Base-by-base conservation (phyloP, 2,888 invertebrate species). In the Zhengitettix transpicula region DNA sequence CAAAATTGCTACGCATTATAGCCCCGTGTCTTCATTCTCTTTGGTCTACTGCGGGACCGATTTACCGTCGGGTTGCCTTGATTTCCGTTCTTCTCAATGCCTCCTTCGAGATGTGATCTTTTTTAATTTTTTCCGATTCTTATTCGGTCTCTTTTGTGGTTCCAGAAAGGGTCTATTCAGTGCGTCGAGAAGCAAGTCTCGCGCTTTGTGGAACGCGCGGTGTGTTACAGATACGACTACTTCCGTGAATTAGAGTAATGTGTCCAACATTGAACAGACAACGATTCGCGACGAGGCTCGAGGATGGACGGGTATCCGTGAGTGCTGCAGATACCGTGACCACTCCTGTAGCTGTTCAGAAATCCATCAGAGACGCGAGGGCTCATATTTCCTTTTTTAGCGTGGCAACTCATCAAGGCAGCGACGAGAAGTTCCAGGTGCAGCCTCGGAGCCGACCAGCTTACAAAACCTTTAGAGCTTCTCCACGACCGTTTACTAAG, bases 1-100 rank as follows among this genome's bases (percentile, higher is more conserved):
- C 70, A 71, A 70, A 69, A 69, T 65, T 65, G 64, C 62, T 61
- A 57, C 58, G 56, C 59, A 58, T 60, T 59, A 59, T 55, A 56
- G 63, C 28, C 28, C 28, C 28, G 28, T 61, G 60, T 61, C 57
- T 57, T 57, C 56, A 61, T 64, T 58, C 60, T 53, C 60, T 47
- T 28, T 28, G 28, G 28, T 28, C 28, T 28, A 28, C 28, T 28
- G 28, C 28, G 28, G 28, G 7, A 28, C 28, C 28, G 28, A 28
- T 28, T 28, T 28, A 28, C 7, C 28, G 28, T 28, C 28, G 28
- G 28, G 28, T 47, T 47, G 9, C n/a, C 47, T 47, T 47, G 47
- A 47, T 47, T 47, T 47, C 47, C 47, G 47, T n/a, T n/a, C 12
- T n/a, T 47, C 47, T 12, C 14, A 28, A 28, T 2, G 28, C 7